Conservation (phyloP, 1,140 invertebrate species). For the Eumeta japonica region DNA sequence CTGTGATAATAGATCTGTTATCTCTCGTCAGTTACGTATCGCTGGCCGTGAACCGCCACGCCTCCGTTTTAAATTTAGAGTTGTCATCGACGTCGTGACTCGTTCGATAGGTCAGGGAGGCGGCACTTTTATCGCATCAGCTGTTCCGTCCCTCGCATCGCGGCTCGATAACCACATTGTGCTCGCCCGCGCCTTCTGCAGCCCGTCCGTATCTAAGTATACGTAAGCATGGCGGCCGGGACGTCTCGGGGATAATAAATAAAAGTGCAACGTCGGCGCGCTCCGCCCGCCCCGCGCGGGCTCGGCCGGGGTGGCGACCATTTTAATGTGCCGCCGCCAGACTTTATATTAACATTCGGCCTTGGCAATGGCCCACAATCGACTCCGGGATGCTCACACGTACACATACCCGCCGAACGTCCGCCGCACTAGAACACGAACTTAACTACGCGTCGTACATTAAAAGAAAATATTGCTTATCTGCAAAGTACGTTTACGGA, state of each 20-base stretch:
- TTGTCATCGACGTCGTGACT: neutral
- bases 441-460: too few relatives aligned
- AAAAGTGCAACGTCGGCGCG: slow-evolving; percentile 56
- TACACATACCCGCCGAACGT: too few relatives aligned
- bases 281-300: slow-evolving; percentile 38
- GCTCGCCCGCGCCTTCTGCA: too few relatives aligned
- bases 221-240: slow-evolving; percentile 23
- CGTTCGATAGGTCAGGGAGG: slow-evolving; percentile 22
- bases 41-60: too few relatives aligned
- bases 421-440: too few relatives aligned
- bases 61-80: slow-evolving; percentile 1
- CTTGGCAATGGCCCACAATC: slow-evolving; percentile 55
- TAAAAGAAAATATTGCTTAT: too few relatives aligned
- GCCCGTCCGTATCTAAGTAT: too few relatives aligned
- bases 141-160: slow-evolving; percentile 15
- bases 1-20: too few relatives aligned
- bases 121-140: slow-evolving; percentile 31
- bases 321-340: slow-evolving; percentile 56
- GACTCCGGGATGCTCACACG: slow-evolving; percentile 50
- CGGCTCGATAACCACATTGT: neutral
- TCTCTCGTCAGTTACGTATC: too few relatives aligned
- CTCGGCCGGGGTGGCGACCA: slow-evolving; percentile 46
- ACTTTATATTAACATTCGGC: slow-evolving; percentile 58
- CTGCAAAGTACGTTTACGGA: too few relatives aligned
- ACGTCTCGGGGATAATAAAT: slow-evolving; percentile 52